These are phyloP conservation scores for Heterodera filipjevi DNA, from an alignment of 2,888 invertebrate genomes.

Conservation along the genomic window DNA sequence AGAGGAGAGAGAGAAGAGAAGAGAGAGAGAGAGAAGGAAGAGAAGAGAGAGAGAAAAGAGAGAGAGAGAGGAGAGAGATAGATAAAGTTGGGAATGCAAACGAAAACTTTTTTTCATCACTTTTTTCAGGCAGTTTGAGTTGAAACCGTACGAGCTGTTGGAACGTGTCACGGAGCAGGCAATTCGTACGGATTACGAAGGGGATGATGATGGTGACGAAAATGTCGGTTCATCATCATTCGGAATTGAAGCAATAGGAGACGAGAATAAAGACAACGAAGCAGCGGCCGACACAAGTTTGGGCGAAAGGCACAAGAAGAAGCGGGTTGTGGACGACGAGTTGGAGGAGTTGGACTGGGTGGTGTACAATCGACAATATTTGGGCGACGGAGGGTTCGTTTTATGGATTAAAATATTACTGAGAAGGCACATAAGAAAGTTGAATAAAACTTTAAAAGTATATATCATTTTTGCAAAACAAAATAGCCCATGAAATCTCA, in stretches of 20 bases:
- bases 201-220: constrained; percentile 15
- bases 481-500: neutral
- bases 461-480: neutral
- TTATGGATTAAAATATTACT: neutral
- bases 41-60: too few species aligned
- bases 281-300: constrained; percentile 8
- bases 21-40: too few species aligned
- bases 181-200: constrained; percentile 36
- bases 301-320: neutral
- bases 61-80: too few species aligned
- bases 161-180: constrained; percentile 46
- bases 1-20: too few species aligned
- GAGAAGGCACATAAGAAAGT: too few species aligned
- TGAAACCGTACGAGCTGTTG: constrained; percentile 43
- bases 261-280: neutral
- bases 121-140: constrained; percentile 47
- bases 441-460: too few species aligned
- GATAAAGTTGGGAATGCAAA: constrained; percentile 37
- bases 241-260: neutral
- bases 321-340: constrained; percentile 7
- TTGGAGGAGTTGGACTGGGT: constrained; percentile 39
- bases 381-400: constrained; percentile 26
- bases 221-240: neutral
- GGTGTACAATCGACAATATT: constrained; percentile 34
- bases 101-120: constrained; percentile 11